These are phyloP conservation scores for Drosophila flavopinicola DNA, from an alignment of 2,888 invertebrate species.

Conservation along the genomic window DNA sequence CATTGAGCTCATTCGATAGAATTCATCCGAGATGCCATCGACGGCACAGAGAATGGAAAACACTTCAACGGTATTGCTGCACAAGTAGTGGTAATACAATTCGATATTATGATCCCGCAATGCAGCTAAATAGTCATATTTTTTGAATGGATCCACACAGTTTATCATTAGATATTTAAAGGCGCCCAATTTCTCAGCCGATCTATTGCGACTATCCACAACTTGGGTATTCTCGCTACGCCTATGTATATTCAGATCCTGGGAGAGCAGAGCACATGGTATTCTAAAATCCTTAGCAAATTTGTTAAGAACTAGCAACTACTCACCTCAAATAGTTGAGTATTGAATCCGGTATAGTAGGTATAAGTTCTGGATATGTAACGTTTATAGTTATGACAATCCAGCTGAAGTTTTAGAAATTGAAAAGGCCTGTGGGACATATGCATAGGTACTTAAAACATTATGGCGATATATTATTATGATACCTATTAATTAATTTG, in stretches of 20 bases:
- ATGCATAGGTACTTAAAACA: neutral
- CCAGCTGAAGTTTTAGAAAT: neutral
- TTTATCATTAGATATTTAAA: constrained; percentile 12
- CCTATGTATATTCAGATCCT: neutral
- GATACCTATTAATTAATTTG: constrained; percentile 31
- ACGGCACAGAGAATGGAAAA: constrained; percentile 12
- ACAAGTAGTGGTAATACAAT: constrained; percentile 33
- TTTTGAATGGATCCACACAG: neutral
- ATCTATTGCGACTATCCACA: neutral
- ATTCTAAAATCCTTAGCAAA: neutral
- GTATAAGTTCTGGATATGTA: neutral
- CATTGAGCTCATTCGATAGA: neutral
- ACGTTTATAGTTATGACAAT: neutral
- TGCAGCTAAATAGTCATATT: constrained; percentile 32
- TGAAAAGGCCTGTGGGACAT: neutral
- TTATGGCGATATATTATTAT: neutral
- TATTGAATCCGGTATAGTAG: neutral
- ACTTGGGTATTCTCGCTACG: neutral
- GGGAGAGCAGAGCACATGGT: neutral
- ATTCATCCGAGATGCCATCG: constrained; percentile 7
- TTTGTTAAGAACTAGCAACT: neutral
- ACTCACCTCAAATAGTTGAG: neutral
- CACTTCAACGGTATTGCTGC: constrained; percentile 18
- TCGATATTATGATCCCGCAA: constrained; percentile 15
- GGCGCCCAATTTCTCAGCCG: neutral